Base-by-base conservation (phyloP, 1,140 invertebrate species). In the Sinonovacula constricta region DNA sequence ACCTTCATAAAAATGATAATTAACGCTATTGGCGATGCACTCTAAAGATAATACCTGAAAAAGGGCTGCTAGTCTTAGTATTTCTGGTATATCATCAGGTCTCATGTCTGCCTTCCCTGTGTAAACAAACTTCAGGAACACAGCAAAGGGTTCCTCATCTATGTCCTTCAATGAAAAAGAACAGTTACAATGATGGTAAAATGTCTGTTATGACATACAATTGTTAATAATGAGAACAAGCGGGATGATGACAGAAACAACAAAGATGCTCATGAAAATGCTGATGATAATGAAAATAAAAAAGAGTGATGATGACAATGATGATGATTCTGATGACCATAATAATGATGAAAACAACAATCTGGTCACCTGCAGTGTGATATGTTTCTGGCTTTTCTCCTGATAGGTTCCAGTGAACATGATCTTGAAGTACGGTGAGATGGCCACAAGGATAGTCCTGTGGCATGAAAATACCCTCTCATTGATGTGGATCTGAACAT, bases 361-460 rank as follows among this genome's bases (percentile, higher is more conserved):
- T 18, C n/a, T 5, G 22, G 49, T 18, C 18, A 49, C 65, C 26
- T 75, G 69, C 18, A 72, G 51, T 0, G 24, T 33, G 4, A 80
- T 65, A 2, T 31, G 60, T 22, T 69, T 80, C 51, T 80, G 51
- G 5, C 26, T 60, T 15, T 65, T 56, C 57, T 81, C 80, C 10
- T 18, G 39, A 56, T 78, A 65, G 12, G 74, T 68, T 1, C 54
- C 59, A 14, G 60, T 66, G 33, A 81, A 81, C 80, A 81, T 81
- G 10, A 69, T 68, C 15, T 70, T 51, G 56, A 81, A 81, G 45
- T 81, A 81, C 18, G 80, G 80, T 1, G 80, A 81, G 30, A 74
- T 63, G 7, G 80, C 68, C 7, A 68, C 69, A 4, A 81, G 65
- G 15, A 81, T 39, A 3, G 65, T 28, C 54, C 69, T 78, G 75